Conservation (phyloP, 92 coral and sea anemone genomes). For the Parazoanthus atlanticus region DNA sequence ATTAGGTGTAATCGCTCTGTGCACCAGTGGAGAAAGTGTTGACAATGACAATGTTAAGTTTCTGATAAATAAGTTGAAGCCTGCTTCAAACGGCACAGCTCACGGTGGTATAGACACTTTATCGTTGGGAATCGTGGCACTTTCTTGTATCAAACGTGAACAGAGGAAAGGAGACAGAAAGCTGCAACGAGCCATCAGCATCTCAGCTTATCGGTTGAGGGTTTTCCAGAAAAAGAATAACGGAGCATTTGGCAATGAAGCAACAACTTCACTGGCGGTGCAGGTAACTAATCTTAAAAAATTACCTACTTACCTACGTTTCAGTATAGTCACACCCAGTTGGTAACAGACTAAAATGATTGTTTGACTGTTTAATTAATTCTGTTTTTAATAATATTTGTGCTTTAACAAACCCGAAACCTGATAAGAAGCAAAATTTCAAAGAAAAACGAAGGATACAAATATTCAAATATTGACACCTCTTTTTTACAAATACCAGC, state of each 20-base stretch:
- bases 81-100: neutral
- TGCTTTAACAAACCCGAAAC: too few species aligned
- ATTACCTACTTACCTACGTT: too few species aligned
- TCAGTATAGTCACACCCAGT: too few species aligned
- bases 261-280: slow-evolving; percentile 66
- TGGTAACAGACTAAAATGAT: too few species aligned
- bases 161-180: slow-evolving; percentile 1
- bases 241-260: slow-evolving; percentile 74
- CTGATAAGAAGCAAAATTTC: too few species aligned
- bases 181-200: slow-evolving; percentile 3
- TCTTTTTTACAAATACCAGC: too few species aligned
- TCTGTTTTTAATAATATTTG: too few species aligned
- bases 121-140: slow-evolving; percentile 64
- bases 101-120: slow-evolving; percentile 60
- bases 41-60: slow-evolving; percentile 11
- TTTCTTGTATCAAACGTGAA: slow-evolving; percentile 61
- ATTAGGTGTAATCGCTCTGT: slow-evolving; percentile 72
- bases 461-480: too few species aligned
- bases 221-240: slow-evolving; percentile 38
- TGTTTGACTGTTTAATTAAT: too few species aligned
- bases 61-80: slow-evolving; percentile 12
- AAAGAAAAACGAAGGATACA: too few species aligned
- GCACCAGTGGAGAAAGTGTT: slow-evolving; percentile 56
- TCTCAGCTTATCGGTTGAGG: slow-evolving; percentile 40
- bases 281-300: slow-evolving; percentile 33